Conservation (phyloP, 1,140 invertebrate species). For the Achatina immaculata region DNA sequence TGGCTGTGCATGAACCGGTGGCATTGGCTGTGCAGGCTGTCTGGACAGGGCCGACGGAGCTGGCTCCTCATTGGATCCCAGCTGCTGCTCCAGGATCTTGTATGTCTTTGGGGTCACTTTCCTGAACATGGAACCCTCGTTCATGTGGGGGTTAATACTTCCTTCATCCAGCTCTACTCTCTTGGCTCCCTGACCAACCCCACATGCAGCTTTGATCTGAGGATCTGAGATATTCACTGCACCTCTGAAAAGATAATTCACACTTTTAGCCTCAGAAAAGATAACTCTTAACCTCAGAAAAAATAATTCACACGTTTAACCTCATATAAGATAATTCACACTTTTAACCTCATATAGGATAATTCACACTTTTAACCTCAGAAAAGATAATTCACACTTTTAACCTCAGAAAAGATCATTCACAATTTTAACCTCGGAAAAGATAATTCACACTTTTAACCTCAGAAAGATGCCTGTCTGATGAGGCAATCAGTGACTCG, state of each 20-base stretch:
- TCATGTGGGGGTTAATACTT: constrained; percentile 53
- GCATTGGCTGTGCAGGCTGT: constrained; percentile 23
- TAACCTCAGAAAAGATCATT: too few species aligned
- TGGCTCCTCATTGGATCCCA: constrained; percentile 39
- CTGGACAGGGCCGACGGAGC: constrained; percentile 11
- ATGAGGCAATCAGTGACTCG: too few species aligned
- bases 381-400: constrained; percentile 5
- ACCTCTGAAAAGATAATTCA: constrained; percentile 33
- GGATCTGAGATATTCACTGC: constrained; percentile 38
- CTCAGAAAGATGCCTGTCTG: too few species aligned
- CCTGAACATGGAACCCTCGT: constrained; percentile 50
- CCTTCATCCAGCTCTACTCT: constrained; percentile 47
- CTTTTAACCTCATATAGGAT: too few species aligned
- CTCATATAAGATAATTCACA: too few species aligned
- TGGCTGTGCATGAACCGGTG: constrained; percentile 26
- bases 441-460: too few species aligned
- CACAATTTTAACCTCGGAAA: constrained; percentile 40
- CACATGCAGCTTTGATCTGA: constrained; percentile 21
- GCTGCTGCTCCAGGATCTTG: constrained; percentile 54
- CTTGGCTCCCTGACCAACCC: constrained; percentile 12
- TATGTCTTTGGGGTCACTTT: constrained; percentile 60
- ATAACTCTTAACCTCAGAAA: too few species aligned
- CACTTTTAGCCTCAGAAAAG: too few species aligned
- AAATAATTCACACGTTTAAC: too few species aligned
- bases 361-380: too few species aligned